These are phyloP conservation scores for Chlorodrepanis virens DNA, from an alignment of 2,113 vertebrate genomes.

Conservation along the genomic window DNA sequence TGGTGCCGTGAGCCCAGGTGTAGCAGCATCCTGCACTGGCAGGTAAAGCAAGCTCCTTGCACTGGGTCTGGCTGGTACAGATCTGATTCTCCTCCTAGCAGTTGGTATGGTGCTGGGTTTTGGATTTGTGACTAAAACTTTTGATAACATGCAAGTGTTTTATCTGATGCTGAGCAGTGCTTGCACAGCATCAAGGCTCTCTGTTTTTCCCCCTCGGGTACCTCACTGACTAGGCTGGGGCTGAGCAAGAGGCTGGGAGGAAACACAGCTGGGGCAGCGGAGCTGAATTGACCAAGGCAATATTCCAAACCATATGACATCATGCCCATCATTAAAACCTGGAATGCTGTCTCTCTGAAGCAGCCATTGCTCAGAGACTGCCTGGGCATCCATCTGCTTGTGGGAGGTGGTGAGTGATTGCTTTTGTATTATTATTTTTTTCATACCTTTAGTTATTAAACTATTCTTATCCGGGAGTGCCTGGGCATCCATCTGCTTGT, in stretches of 20 bases:
- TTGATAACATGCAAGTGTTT: background rate
- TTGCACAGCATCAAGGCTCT: background rate
- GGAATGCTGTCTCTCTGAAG: background rate
- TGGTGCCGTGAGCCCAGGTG: background rate
- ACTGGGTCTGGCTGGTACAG: background rate
- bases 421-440: background rate
- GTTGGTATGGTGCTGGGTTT: background rate
- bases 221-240: background rate
- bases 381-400: background rate
- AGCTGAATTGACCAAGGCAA: background rate
- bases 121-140: background rate
- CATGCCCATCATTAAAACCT: background rate
- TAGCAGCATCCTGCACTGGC: background rate
- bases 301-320: background rate
- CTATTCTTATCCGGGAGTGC: background rate
- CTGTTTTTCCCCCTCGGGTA: background rate
- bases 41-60: background rate
- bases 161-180: background rate
- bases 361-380: background rate
- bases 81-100: background rate
- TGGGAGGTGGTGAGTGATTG: background rate
- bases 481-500: background rate
- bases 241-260: background rate
- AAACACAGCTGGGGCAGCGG: background rate
- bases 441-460: background rate